Evolutionary conservation across 2,888 invertebrate species (phyloP), one percentile per base, ranked within the genome.

Genomic region (Agonum fuliginosum): DNA sequence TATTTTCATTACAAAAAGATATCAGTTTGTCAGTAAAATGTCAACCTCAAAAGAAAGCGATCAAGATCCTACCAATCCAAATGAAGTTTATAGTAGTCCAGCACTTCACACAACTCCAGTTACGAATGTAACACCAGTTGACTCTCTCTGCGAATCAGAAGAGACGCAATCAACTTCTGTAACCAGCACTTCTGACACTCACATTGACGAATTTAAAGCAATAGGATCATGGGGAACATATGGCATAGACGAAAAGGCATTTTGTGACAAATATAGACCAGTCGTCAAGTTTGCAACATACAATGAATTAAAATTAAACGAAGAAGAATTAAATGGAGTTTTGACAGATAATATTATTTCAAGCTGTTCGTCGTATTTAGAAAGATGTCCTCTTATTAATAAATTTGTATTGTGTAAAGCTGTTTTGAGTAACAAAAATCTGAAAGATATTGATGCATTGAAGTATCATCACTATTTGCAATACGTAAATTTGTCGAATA

Each of bases 401-500:
- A 88, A 89, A 81, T 89, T 85, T 75, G 89, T 89, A 69, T 87
- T 88, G 78, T 89, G 89, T 74, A 91, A 91, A 86, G 88, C 90
- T 79, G 83, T 89, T 81, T 83, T 91, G 58, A 80, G 81, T 46
- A 80, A 81, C 58, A 84, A 83, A 84, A 86, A 80, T 75, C 81
- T 89, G n/a, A 81, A 76, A 5, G 88, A 91, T 78, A 89, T 92
- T 48, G 86, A 88, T 10, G 86, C 89, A 0, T 81, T 92, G 54
- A 83, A 86, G 79, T 84, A 88, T 76, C 91, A 91, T 83, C 90
- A 89, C 81, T 91, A 89, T 82, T 83, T 92, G 34, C 91, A 91
- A 74, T 91, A 90, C 80, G 83, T 92, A 79, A 90, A 92, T 81
- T 82, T 92, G 10, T 89, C 91, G 0, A 85, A 87, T n/a, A 92